A percentile compares a stretch with the other conserved stretches of the same genome.
Evolutionary conservation across 2,113 vertebrate species (phyloP).

Genomic region (Pangasianodon hypophthalmus): DNA sequence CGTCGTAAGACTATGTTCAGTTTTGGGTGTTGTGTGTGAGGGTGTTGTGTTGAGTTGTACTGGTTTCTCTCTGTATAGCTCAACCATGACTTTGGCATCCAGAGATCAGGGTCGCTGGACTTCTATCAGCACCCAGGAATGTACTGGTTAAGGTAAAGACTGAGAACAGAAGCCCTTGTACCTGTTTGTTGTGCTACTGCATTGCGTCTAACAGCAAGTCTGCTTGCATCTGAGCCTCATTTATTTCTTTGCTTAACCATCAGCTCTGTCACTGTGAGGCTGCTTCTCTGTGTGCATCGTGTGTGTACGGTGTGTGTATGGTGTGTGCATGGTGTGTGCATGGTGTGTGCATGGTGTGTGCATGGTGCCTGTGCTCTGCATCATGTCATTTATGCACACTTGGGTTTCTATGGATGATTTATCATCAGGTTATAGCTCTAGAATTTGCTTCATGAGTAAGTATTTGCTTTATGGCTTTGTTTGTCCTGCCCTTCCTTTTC

Average conservation of each 20-base stretch:
- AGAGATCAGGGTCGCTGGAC: slow-evolving; percentile 99
- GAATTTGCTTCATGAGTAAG: not conserved
- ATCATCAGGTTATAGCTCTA: not conserved
- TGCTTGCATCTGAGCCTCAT: not conserved
- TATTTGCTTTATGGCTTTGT: not conserved
- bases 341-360: not conserved
- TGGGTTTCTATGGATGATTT: not conserved
- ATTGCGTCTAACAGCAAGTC: not conserved
- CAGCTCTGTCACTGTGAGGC: not conserved
- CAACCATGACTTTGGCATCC: slow-evolving; percentile 99
- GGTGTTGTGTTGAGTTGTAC: slow-evolving; percentile 82
- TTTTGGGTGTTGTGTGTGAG: not conserved
- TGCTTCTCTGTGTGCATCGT: not conserved
- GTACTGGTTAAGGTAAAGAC: slow-evolving; percentile 99
- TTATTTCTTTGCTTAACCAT: not conserved
- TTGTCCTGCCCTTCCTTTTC: not conserved
- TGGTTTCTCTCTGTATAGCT: slow-evolving; percentile 92
- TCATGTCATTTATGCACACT: not conserved
- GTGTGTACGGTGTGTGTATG: no score
- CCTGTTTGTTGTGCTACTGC: not conserved
- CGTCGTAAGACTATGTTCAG: no score
- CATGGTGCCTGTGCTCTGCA: not conserved
- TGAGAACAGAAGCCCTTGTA: slow-evolving; percentile 81
- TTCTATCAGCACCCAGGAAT: slow-evolving; percentile 99
- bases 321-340: not conserved